Conservation (phyloP, 2,113 vertebrate species). For the Erpornis zantholeuca region DNA sequence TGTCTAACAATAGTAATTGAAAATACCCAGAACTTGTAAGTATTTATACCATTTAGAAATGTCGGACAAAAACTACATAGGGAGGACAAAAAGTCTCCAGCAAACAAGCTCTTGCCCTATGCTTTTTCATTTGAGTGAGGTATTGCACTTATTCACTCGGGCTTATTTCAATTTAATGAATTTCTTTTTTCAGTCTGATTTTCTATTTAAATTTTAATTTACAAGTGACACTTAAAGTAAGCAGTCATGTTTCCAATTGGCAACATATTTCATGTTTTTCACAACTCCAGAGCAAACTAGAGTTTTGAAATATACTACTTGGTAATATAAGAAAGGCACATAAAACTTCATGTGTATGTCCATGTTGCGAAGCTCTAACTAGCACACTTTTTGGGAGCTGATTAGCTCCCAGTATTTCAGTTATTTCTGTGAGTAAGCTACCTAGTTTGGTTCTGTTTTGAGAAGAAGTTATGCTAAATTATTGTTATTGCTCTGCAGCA, state of each 20-base stretch:
- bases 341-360: background rate
- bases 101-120: background rate
- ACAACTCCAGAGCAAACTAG: background rate
- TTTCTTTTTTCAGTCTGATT: background rate
- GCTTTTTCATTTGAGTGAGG: slow-evolving; percentile 1
- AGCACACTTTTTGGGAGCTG: background rate
- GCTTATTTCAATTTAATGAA: slow-evolving; percentile 6
- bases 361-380: background rate
- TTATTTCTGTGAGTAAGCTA: background rate
- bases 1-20: slow-evolving; percentile 64
- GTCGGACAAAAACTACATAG: background rate
- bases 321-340: background rate
- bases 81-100: background rate
- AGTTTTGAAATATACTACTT: slow-evolving; percentile 13
- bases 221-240: background rate
- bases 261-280: slow-evolving; percentile 1
- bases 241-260: background rate
- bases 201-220: slow-evolving; percentile 25
- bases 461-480: background rate
- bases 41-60: background rate
- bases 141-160: background rate
- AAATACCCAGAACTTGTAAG: slow-evolving; percentile 58
- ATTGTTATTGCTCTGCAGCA: background rate
- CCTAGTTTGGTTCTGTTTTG: background rate
- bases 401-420: background rate